Conservation (phyloP, 2,797 vertebrate species). For the Paramormyrops hopkinsi region DNA sequence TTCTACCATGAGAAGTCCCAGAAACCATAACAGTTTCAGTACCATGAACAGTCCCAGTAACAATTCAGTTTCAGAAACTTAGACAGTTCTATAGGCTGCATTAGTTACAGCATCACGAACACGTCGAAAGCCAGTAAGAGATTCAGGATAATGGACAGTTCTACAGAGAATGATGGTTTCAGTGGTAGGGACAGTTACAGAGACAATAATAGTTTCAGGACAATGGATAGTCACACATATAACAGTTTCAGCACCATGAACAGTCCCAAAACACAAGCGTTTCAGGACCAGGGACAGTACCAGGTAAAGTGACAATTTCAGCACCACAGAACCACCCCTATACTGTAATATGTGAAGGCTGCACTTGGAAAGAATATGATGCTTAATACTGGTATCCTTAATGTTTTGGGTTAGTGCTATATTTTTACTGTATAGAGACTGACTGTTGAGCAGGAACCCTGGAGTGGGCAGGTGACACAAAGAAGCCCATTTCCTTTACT, state of each 20-base stretch:
- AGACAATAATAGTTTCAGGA: background rate
- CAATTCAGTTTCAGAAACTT: background rate
- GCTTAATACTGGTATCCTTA: background rate
- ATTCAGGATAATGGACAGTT: background rate
- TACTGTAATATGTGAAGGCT: background rate
- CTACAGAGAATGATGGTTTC: background rate
- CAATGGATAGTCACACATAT: background rate
- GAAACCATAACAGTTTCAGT: background rate
- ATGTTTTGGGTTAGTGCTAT: background rate
- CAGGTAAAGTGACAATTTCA: background rate
- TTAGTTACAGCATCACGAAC: background rate
- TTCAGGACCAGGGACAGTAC: background rate
- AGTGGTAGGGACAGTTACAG: background rate
- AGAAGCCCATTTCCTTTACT: background rate
- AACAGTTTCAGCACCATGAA: constrained; percentile 6
- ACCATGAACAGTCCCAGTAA: background rate
- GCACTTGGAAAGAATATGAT: background rate
- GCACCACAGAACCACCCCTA: background rate
- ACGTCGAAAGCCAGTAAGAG: background rate
- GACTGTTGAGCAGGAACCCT: background rate
- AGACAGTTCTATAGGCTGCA: background rate
- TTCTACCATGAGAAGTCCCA: background rate
- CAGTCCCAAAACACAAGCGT: background rate
- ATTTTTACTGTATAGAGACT: background rate
- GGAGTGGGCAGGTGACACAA: background rate